A percentile compares a stretch with the other conserved stretches of the same genome.
These are phyloP conservation scores for Xestia rhomboidea DNA, from an alignment of 2,888 invertebrate genomes.

Conservation along the genomic window DNA sequence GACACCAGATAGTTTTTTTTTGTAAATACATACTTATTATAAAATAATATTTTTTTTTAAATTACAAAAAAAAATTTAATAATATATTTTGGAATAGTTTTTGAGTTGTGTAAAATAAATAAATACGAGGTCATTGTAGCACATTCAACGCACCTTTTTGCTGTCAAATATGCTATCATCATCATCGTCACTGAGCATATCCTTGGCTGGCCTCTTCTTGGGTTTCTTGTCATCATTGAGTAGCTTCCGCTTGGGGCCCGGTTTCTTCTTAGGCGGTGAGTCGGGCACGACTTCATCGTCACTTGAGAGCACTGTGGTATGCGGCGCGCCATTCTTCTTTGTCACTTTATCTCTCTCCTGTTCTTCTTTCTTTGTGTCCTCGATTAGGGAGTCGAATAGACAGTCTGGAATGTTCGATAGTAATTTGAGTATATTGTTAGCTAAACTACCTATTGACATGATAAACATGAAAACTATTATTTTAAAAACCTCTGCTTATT, in stretches of 20 bases:
- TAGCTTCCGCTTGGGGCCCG: constrained; percentile 81
- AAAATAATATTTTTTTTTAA: no score
- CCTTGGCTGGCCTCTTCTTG: constrained; percentile 84
- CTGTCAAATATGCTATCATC: constrained; percentile 88
- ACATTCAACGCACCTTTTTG: constrained; percentile 81
- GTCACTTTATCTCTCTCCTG: constrained; percentile 64
- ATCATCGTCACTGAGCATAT: constrained; percentile 80
- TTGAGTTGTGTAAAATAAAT: background rate
- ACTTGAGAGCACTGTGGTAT: constrained; percentile 74
- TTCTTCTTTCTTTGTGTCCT: constrained; percentile 84
- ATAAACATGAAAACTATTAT: no score
- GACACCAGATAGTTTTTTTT: no score
- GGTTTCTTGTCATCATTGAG: constrained; percentile 80
- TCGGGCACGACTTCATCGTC: constrained; percentile 73
- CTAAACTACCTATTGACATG: background rate
- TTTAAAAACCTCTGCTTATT: background rate
- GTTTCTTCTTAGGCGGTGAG: constrained; percentile 81
- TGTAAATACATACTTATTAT: no score
- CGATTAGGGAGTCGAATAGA: constrained; percentile 88
- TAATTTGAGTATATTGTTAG: background rate
- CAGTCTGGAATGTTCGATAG: constrained; percentile 78
- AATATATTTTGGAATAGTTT: background rate
- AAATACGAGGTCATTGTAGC: background rate
- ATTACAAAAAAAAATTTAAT: no score
- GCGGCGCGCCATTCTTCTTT: constrained; percentile 61